Conservation (phyloP, 2,113 vertebrate species). For the Crocuta crocuta region DNA sequence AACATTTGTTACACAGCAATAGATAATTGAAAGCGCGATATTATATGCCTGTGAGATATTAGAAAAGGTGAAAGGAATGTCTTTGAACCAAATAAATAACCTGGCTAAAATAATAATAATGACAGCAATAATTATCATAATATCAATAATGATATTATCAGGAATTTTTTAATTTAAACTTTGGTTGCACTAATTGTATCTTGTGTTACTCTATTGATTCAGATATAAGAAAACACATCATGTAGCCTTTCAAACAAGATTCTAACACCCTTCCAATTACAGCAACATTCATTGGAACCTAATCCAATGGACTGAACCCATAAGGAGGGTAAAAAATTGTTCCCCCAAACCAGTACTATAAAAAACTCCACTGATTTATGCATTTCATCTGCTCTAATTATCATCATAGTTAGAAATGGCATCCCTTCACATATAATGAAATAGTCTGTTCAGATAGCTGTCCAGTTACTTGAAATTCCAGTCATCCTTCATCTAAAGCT, state of each 20-base stretch:
- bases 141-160: not conserved
- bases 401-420: slow-evolving; percentile 67
- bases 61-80: not conserved
- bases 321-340: slow-evolving; percentile 61
- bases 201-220: not conserved
- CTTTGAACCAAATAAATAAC: not conserved
- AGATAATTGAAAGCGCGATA: not conserved
- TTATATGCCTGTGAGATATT: not conserved
- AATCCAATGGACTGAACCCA: slow-evolving; percentile 40
- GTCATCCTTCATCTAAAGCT: slow-evolving; percentile 21
- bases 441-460: slow-evolving; percentile 75
- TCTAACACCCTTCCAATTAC: not conserved
- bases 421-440: slow-evolving; percentile 63
- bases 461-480: slow-evolving; percentile 59
- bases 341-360: slow-evolving; percentile 34
- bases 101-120: not conserved
- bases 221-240: not conserved
- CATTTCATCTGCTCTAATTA: slow-evolving; percentile 74
- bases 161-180: not conserved
- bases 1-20: not conserved
- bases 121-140: not conserved
- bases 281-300: not conserved
- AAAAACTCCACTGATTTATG: slow-evolving; percentile 59
- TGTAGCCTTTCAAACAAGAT: slow-evolving; percentile 11
- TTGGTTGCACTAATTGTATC: not conserved